Conservation (phyloP, 2,797 vertebrate species). For the Coregonus ussuriensis region DNA sequence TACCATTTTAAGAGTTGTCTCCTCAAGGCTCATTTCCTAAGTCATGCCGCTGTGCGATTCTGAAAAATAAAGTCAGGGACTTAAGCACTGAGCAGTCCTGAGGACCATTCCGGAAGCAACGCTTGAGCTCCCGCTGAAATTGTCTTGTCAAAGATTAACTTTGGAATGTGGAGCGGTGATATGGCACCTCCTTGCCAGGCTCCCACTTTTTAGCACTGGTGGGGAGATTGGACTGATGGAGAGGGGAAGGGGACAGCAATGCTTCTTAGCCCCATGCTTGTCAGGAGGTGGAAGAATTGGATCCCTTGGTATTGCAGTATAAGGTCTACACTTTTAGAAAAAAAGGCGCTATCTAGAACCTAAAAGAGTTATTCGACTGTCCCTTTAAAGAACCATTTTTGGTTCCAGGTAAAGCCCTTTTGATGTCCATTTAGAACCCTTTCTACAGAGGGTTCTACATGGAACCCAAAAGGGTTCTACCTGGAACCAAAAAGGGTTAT, state of each 20-base stretch:
- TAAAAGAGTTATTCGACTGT: too few relatives aligned
- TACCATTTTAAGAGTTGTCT: constrained; percentile 56
- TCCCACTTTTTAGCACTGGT: not conserved
- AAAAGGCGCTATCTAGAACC: too few relatives aligned
- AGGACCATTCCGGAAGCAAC: constrained; percentile 21
- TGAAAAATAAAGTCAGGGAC: constrained; percentile 25
- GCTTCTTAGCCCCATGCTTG: not conserved
- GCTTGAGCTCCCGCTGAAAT: constrained; percentile 25
- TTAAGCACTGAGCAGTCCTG: constrained; percentile 16
- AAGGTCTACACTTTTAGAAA: not conserved
- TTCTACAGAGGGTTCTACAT: too few relatives aligned
- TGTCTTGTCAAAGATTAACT: constrained; percentile 20
- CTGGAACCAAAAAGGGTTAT: too few relatives aligned
- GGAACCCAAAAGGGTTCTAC: too few relatives aligned
- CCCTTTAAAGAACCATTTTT: too few relatives aligned
- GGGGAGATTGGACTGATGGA: not conserved
- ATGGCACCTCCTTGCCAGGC: not conserved
- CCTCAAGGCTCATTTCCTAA: constrained; percentile 59
- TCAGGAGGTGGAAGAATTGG: not conserved
- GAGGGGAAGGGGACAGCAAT: not conserved
- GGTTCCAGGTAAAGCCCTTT: too few relatives aligned
- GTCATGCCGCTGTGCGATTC: constrained; percentile 29
- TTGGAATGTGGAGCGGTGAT: not conserved
- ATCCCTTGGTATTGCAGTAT: not conserved
- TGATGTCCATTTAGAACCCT: too few relatives aligned